Conservation (phyloP, 2,113 vertebrate genomes). For the Emydocephalus ijimae region DNA sequence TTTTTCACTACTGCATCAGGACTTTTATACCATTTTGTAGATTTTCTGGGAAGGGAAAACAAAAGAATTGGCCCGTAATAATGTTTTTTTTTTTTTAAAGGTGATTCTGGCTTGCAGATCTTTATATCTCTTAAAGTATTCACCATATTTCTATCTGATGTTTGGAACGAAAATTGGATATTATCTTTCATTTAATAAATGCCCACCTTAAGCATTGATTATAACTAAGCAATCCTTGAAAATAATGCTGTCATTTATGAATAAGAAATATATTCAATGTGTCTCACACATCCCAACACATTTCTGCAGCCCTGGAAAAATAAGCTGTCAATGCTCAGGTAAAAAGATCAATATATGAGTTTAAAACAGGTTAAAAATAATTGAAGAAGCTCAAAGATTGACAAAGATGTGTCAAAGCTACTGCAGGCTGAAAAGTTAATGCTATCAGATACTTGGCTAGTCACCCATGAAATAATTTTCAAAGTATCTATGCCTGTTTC, state of each 20-base stretch:
- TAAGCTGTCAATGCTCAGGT: constrained; percentile 6
- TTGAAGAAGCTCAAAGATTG: constrained; percentile 22
- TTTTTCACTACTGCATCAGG: constrained; percentile 37
- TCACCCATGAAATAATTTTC: constrained; percentile 33
- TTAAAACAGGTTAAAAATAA: constrained; percentile 32
- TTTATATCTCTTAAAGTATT: background rate
- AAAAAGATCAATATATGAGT: constrained; percentile 14
- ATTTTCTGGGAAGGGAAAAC: constrained; percentile 41
- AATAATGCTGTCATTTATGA: background rate
- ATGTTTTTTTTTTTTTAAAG: background rate
- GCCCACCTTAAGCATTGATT: background rate
- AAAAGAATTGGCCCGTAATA: constrained; percentile 43
- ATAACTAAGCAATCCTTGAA: background rate
- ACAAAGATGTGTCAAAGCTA: constrained; percentile 17
- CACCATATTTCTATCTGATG: constrained; percentile 12
- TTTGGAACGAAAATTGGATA: background rate
- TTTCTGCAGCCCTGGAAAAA: background rate
- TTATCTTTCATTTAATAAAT: background rate
- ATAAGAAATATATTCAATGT: background rate
- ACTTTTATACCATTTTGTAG: constrained; percentile 37
- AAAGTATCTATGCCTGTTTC: background rate
- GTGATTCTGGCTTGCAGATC: background rate
- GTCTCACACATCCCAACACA: background rate
- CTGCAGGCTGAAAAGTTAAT: constrained; percentile 21
- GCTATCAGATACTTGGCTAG: constrained; percentile 22